phyloP scores from a whole-genome alignment of 2,888 invertebrate genomes.

The Portevinia maculata region DNA sequence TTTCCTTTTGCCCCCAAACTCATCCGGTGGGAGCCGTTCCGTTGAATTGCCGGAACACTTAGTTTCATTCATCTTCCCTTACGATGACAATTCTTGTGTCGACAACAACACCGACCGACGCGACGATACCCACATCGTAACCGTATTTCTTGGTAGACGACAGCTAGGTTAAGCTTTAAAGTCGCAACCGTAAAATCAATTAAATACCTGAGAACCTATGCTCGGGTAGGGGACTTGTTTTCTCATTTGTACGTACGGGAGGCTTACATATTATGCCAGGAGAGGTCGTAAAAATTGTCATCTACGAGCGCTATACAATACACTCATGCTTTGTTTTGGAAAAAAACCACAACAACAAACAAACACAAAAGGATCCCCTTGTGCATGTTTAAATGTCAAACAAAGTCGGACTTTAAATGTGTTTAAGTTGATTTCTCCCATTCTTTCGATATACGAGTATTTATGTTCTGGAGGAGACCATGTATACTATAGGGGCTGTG shows the following conservation, averaged over 20 bases:
- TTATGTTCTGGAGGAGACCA: background rate
- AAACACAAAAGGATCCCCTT: conserved; percentile 14
- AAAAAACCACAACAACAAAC: background rate
- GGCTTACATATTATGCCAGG: conserved; percentile 7
- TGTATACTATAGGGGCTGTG: background rate
- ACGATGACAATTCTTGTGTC: conserved; percentile 31
- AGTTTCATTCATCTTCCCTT: conserved; percentile 49
- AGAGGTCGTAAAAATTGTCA: conserved; percentile 21
- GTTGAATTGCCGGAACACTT: conserved; percentile 47
- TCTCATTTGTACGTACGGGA: conserved; percentile 15
- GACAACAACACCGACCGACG: conserved; percentile 3
- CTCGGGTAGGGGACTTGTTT: no score
- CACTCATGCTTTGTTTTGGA: conserved; percentile 5
- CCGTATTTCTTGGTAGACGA: conserved; percentile 34
- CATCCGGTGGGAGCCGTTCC: conserved; percentile 54
- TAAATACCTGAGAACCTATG: conserved; percentile 41
- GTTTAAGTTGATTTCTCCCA: conserved; percentile 35
- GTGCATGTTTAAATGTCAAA: conserved; percentile 48
- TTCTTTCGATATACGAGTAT: background rate
- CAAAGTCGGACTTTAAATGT: conserved; percentile 40
- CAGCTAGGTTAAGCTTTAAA: conserved; percentile 30
- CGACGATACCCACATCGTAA: background rate
- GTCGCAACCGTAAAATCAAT: conserved; percentile 59
- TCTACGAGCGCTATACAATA: no score
- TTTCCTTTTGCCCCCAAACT: conserved; percentile 17